Conservation (phyloP, 2,888 invertebrate genomes). For the Philopedon plagiatum region DNA sequence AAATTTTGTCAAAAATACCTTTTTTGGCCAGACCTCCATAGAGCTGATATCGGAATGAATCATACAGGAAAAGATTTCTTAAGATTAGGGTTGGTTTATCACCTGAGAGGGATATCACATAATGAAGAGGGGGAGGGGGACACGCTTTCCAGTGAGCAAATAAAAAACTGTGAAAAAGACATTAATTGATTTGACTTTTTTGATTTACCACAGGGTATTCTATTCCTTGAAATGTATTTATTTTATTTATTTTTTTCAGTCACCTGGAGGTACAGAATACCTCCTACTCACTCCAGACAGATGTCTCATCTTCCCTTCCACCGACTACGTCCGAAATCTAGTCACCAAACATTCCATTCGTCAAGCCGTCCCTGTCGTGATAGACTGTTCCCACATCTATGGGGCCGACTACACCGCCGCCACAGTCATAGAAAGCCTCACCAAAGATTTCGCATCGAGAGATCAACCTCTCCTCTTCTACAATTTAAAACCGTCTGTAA, state of each 20-base stretch:
- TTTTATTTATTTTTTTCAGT: slow-evolving; percentile 69
- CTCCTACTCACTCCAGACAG: slow-evolving; percentile 89
- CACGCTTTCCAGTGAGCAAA: too few species aligned
- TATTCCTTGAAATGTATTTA: too few species aligned
- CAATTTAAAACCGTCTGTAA: slow-evolving; percentile 88
- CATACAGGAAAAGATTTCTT: too few species aligned
- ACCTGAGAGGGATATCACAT: too few species aligned
- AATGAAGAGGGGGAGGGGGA: too few species aligned
- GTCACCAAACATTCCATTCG: slow-evolving; percentile 85
- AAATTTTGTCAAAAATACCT: too few species aligned
- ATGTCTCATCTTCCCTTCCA: slow-evolving; percentile 91
- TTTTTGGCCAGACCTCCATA: too few species aligned
- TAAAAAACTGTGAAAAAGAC: too few species aligned
- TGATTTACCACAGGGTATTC: too few species aligned
- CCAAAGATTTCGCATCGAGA: slow-evolving; percentile 82
- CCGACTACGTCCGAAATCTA: slow-evolving; percentile 88
- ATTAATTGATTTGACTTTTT: too few species aligned
- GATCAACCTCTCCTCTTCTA: slow-evolving; percentile 85
- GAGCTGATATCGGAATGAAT: too few species aligned
- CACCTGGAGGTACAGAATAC: slow-evolving; percentile 80
- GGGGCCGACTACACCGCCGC: slow-evolving; percentile 93
- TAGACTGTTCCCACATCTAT: slow-evolving; percentile 90
- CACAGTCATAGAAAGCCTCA: slow-evolving; percentile 82
- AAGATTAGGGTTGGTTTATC: too few species aligned
- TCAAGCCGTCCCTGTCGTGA: slow-evolving; percentile 82